Evolutionary conservation across 2,888 invertebrate genomes (phyloP).

Genomic region (Pegoplata infirma): DNA sequence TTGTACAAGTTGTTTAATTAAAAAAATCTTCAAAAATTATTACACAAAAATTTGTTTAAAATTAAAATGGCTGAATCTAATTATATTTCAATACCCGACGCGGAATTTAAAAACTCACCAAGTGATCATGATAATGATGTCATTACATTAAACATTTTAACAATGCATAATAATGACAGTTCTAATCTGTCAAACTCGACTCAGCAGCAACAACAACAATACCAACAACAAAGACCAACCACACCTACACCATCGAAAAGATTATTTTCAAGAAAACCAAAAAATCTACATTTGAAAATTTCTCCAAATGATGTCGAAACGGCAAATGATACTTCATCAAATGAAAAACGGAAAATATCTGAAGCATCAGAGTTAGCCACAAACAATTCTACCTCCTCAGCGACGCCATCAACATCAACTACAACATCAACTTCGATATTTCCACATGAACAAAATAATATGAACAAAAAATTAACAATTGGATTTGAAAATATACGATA

Average conservation of each 20-base stretch:
- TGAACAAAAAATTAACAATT: conserved; percentile 72
- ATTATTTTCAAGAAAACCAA: conserved; percentile 48
- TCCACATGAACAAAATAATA: conserved; percentile 69
- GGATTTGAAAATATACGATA: conserved; percentile 74
- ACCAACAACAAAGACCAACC: conserved; percentile 18
- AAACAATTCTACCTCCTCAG: conserved; percentile 64
- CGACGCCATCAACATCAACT: conserved; percentile 57
- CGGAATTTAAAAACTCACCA: neutral
- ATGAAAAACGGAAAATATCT: conserved; percentile 16
- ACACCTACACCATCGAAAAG: conserved; percentile 22
- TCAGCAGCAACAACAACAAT: neutral
- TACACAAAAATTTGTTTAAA: neutral
- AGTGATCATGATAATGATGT: conserved; percentile 30
- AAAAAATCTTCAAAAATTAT: neutral
- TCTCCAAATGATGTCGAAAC: conserved; percentile 27
- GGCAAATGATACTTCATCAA: conserved; percentile 34
- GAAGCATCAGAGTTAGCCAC: neutral
- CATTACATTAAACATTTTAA: conserved; percentile 48
- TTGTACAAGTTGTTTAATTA: too few species aligned
- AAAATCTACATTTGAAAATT: conserved; percentile 57
- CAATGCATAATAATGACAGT: conserved; percentile 36
- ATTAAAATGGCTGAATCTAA: conserved; percentile 36
- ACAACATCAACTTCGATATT: conserved; percentile 62
- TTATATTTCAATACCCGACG: conserved; percentile 5
- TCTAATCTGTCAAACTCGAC: neutral